Evolutionary conservation across 2,888 invertebrate genomes (phyloP).

Genomic region (Argyra leucocephala): DNA sequence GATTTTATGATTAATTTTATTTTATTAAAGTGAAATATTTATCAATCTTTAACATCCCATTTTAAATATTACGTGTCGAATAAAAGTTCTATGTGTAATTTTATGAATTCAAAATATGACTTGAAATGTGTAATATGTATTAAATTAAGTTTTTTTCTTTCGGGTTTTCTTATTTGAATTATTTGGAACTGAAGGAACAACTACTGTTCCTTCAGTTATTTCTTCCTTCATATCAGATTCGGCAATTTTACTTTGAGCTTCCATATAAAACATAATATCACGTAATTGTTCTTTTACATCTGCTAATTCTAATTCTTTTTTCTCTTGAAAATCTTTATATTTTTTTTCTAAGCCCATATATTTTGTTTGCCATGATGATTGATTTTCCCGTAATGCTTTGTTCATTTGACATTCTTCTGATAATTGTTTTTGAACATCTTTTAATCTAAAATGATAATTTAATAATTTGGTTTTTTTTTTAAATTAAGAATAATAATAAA

Average conservation of each 20-base stretch:
- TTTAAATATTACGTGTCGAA: too few species aligned
- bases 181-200: constrained; percentile 26
- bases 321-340: constrained; percentile 46
- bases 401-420: constrained; percentile 80
- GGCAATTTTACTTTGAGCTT: constrained; percentile 57
- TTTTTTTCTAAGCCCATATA: constrained; percentile 49
- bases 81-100: too few species aligned
- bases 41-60: too few species aligned
- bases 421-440: constrained; percentile 58
- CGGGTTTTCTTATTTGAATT: neutral
- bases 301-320: constrained; percentile 60
- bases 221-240: constrained; percentile 39
- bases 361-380: constrained; percentile 60
- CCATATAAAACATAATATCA: constrained; percentile 94
- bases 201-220: constrained; percentile 36
- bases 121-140: too few species aligned
- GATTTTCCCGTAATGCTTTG: constrained; percentile 64
- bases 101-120: too few species aligned
- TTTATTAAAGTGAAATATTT: too few species aligned
- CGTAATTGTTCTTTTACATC: constrained; percentile 87
- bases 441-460: constrained; percentile 46
- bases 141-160: neutral
- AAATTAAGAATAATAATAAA: too few species aligned
- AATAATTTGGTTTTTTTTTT: too few species aligned
- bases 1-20: too few species aligned